Evolutionary conservation across 1,140 invertebrate genomes (phyloP).

Genomic region (Myzus persicae): DNA sequence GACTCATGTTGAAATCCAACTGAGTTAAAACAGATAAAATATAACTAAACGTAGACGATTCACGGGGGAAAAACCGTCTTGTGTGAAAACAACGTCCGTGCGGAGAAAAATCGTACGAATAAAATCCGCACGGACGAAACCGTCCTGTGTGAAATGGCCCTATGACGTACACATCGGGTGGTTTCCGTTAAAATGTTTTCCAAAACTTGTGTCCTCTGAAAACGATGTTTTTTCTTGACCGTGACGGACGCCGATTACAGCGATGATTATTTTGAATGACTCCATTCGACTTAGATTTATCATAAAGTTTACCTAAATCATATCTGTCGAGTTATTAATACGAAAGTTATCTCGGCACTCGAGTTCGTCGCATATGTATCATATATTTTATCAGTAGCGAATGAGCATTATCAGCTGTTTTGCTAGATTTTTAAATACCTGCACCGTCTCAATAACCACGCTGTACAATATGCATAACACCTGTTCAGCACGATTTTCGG

Average conservation of each 20-base stretch:
- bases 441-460: too few relatives aligned
- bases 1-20: too few relatives aligned
- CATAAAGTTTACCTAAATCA: not conserved
- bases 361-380: not conserved
- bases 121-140: too few relatives aligned
- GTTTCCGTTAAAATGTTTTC: not conserved
- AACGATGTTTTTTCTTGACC: not conserved
- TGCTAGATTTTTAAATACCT: not conserved
- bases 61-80: too few relatives aligned
- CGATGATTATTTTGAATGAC: not conserved
- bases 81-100: too few relatives aligned
- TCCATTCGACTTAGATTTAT: not conserved
- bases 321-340: too few relatives aligned
- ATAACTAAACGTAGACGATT: too few relatives aligned
- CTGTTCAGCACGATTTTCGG: not conserved
- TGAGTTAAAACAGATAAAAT: too few relatives aligned
- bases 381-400: not conserved
- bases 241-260: not conserved
- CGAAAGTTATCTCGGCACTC: not conserved
- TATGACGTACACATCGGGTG: too few relatives aligned
- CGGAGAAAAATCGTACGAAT: too few relatives aligned
- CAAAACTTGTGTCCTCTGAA: not conserved
- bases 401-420: not conserved
- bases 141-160: too few relatives aligned
- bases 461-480: not conserved